Evolutionary conservation across 2,113 vertebrate genomes (phyloP), one percentile per base, ranked within the genome.

Genomic region (Hippocampus zosterae): DNA sequence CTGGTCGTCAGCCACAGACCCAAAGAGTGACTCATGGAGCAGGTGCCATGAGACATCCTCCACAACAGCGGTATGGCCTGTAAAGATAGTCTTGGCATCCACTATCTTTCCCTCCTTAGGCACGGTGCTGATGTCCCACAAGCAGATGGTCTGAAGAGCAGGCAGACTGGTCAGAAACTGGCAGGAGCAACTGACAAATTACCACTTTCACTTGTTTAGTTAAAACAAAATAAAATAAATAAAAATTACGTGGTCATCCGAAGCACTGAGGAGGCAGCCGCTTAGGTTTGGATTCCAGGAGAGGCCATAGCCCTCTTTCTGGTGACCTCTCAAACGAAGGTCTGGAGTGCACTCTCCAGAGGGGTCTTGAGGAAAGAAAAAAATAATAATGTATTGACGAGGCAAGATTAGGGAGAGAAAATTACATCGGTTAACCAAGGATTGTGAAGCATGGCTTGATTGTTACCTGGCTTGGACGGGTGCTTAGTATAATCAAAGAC

Each of bases 401-500:
- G 46, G 46, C 16, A 50, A 5, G 16, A 18, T 1, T 19, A 0
- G 29, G 3, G 1, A 13, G 1, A 59, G 62, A 12, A 55, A 3
- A 59, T 1, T 4, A 50, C 2, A 5, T 50, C 8, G 2, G 40
- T 23, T 23, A 23, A 23, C 42, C 10, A 9, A n/a, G 8, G 37
- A 66, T 55, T 8, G 5, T 2, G 0, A 13, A 59, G 55, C 48
- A 3, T 9, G 29, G 15, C 5, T 23, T 46, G 42, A 27, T 63
- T 8, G 55, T 16, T 81, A 98, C 96, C 97, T 88, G 96, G 97
- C 72, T 98, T 98, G 33, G 97, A 99, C 71, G 97, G 97, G 78
- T 98, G 97, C 70, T 99, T 99, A 69, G 97, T 99, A 87, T 99
- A 99, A 81, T 98, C 97, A 88, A 99, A 99, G 70, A 99, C 96